A percentile compares a stretch with the other conserved stretches of the same genome.
Evolutionary conservation across 2,888 invertebrate species (phyloP).

Genomic region (Thereva unica): DNA sequence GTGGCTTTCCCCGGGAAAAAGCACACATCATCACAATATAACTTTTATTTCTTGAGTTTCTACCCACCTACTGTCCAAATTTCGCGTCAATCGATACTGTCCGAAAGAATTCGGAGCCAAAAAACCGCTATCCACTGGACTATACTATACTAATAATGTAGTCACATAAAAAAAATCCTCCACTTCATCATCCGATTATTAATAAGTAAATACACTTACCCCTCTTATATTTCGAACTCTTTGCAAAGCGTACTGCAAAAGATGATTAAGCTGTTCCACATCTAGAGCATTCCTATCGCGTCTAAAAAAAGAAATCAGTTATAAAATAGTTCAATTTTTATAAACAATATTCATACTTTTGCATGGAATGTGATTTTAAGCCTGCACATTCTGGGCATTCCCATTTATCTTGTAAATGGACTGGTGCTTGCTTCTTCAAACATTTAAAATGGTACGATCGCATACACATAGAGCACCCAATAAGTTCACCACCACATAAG

Average conservation of each 20-base stretch:
- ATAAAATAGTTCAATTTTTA: slow-evolving; percentile 4
- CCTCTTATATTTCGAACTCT: slow-evolving; percentile 80
- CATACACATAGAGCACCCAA: slow-evolving; percentile 80
- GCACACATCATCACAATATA: too few relatives aligned
- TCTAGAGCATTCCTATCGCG: slow-evolving; percentile 46
- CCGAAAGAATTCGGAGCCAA: too few relatives aligned
- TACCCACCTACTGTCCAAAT: too few relatives aligned
- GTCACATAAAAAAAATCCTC: too few relatives aligned
- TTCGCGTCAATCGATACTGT: too few relatives aligned
- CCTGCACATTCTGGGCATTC: slow-evolving; percentile 85
- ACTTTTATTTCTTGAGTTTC: too few relatives aligned
- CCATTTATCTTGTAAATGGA: slow-evolving; percentile 66
- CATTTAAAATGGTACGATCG: slow-evolving; percentile 84
- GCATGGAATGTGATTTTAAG: slow-evolving; percentile 59
- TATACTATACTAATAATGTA: too few relatives aligned
- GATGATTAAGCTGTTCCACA: slow-evolving; percentile 70
- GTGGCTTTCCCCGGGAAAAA: too few relatives aligned
- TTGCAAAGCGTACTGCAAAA: slow-evolving; percentile 78
- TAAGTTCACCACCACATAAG: slow-evolving; percentile 65
- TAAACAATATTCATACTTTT: slow-evolving; percentile 50
- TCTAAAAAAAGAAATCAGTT: slow-evolving; percentile 43
- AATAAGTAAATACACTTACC: slow-evolving; percentile 62
- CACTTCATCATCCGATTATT: slow-evolving; percentile 29
- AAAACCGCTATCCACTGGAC: too few relatives aligned
- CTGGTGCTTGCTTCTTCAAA: slow-evolving; percentile 61